Conservation (phyloP, 2,888 invertebrate species). For the Sarcophaga subvicina region DNA sequence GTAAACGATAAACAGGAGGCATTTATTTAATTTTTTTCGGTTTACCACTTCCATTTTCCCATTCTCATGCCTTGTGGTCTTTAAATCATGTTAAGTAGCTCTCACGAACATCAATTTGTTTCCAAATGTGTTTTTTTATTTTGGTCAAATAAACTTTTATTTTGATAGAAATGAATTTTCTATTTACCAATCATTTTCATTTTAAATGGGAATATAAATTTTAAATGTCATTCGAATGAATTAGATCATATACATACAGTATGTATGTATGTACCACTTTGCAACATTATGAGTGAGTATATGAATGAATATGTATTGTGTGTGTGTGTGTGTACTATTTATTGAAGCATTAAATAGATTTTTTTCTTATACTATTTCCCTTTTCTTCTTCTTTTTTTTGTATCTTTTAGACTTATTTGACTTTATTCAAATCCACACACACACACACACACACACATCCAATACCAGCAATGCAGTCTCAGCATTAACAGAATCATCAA, state of each 20-base stretch:
- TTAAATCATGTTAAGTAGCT: neutral
- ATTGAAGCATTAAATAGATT: conserved; percentile 48
- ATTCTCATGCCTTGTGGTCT: neutral
- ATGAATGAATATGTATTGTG: neutral
- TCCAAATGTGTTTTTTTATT: neutral
- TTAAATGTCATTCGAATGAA: conserved; percentile 39
- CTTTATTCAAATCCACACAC: neutral
- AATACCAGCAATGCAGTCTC: conserved; percentile 39
- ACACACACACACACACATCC: neutral
- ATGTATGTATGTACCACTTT: neutral
- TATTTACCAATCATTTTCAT: conserved; percentile 28
- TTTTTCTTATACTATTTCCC: neutral
- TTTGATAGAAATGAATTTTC: conserved; percentile 21
- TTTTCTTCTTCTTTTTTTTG: neutral
- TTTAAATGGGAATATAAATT: conserved; percentile 43
- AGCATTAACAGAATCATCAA: conserved; percentile 43
- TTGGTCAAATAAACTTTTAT: conserved; percentile 41
- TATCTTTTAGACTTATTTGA: neutral
- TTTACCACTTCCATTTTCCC: conserved; percentile 1
- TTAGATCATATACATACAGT: neutral
- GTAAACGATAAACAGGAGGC: neutral
- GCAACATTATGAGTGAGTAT: neutral
- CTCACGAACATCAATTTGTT: neutral
- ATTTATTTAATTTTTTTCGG: neutral
- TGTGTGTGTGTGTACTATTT: conserved; percentile 21